These are phyloP conservation scores for Drosophila obscura DNA, from an alignment of 1,140 invertebrate genomes.

Conservation along the genomic window DNA sequence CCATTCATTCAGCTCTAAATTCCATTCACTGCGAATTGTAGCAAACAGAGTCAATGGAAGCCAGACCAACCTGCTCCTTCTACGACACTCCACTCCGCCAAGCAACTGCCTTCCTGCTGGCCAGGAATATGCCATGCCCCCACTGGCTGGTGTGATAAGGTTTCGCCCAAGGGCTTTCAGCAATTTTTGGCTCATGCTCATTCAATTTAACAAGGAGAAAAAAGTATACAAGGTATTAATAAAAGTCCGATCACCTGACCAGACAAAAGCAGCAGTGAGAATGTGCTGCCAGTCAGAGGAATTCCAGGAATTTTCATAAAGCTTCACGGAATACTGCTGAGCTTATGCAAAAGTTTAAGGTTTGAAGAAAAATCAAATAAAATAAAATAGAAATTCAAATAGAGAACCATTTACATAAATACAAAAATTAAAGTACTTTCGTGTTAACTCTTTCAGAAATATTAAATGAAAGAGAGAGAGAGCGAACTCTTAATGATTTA, in stretches of 20 bases:
- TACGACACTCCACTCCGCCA: no score
- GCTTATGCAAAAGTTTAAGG: no score
- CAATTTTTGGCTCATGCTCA: slow-evolving; percentile 12
- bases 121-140: slow-evolving; percentile 8
- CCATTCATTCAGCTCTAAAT: slow-evolving; percentile 61
- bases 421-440: no score
- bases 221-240: slow-evolving; percentile 26
- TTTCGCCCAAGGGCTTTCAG: slow-evolving; percentile 24
- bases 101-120: neutral
- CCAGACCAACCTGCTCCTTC: no score
- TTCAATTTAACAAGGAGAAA: slow-evolving; percentile 35
- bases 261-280: slow-evolving; percentile 5
- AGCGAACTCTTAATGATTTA: no score
- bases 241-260: slow-evolving; percentile 8
- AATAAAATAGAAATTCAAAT: no score
- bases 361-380: no score
- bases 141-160: slow-evolving; percentile 14
- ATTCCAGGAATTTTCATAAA: neutral
- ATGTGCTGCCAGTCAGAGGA: neutral
- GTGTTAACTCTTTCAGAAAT: no score
- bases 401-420: no score
- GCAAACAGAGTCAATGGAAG: slow-evolving; percentile 49
- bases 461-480: no score
- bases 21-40: slow-evolving; percentile 70
- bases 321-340: no score